Percentiles rank a stretch among this genome's conserved stretches.
Evolutionary conservation across 2,888 invertebrate genomes (phyloP).

Genomic region (Dryomyza anilis): DNA sequence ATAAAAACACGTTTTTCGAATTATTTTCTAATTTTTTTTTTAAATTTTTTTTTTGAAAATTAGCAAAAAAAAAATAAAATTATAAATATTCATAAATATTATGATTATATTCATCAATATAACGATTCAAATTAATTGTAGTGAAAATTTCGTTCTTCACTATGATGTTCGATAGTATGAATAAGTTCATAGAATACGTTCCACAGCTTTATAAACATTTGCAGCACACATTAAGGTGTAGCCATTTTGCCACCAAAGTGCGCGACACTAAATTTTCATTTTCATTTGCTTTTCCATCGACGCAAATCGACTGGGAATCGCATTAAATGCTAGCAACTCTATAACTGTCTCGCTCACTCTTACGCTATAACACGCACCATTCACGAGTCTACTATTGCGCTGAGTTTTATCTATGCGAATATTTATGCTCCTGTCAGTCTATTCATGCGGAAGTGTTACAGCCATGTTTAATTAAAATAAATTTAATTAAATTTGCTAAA

Average conservation of each 20-base stretch:
- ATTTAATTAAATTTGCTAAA: conserved; percentile 8
- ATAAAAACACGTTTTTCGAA: too few relatives aligned
- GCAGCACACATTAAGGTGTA: background rate
- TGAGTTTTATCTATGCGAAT: background rate
- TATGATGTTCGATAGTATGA: too few relatives aligned
- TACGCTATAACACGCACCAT: background rate
- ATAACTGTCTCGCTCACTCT: background rate
- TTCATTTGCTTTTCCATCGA: background rate
- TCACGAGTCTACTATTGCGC: background rate
- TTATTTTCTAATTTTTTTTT: background rate
- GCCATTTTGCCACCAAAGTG: background rate
- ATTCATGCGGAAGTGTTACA: background rate
- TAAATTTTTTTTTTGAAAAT: background rate
- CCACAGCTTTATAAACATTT: too few relatives aligned
- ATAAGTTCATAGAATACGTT: too few relatives aligned
- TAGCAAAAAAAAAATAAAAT: too few relatives aligned
- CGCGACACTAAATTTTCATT: background rate
- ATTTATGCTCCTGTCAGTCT: background rate
- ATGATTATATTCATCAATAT: too few relatives aligned
- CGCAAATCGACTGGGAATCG: background rate
- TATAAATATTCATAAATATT: too few relatives aligned
- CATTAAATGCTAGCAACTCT: background rate
- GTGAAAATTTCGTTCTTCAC: too few relatives aligned
- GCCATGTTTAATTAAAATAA: conserved; percentile 9
- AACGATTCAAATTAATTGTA: too few relatives aligned